Conservation (phyloP, 2,113 vertebrate genomes). For the Acanthisitta chloris region DNA sequence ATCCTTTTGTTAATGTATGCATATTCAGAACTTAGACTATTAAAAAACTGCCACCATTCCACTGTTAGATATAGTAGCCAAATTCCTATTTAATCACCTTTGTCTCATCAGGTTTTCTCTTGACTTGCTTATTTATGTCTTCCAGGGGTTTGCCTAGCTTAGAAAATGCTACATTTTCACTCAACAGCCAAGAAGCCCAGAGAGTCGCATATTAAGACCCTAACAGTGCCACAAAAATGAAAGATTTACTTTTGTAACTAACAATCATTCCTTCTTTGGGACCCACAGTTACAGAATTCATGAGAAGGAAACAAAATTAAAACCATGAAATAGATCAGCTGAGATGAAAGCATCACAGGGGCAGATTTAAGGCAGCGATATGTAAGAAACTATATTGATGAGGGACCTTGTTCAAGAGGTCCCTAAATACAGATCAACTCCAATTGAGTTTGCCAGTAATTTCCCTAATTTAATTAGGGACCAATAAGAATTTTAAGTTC, state of each 20-base stretch:
- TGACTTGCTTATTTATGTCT: not conserved
- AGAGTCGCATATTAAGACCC: not conserved
- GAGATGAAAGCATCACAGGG: not conserved
- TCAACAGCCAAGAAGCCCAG: not conserved
- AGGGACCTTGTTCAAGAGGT: constrained; percentile 11
- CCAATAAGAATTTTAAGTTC: constrained; percentile 48
- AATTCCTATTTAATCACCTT: not conserved
- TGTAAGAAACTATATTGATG: not conserved
- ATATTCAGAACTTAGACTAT: not conserved
- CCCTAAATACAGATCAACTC: constrained; percentile 11
- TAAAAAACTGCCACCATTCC: not conserved
- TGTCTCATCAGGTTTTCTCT: not conserved
- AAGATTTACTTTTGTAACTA: not conserved
- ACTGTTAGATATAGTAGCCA: not conserved
- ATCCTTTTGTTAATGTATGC: not conserved
- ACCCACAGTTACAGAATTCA: not conserved
- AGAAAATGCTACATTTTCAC: not conserved
- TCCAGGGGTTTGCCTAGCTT: not conserved
- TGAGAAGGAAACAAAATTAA: constrained; percentile 1
- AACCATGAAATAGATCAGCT: not conserved
- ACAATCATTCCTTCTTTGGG: not conserved
- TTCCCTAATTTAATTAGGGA: constrained; percentile 45
- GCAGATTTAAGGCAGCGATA: not conserved
- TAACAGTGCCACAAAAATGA: not conserved
- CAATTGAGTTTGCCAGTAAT: constrained; percentile 21